Evolutionary conservation across 2,797 vertebrate species (phyloP).

Genomic region (Squalus acanthias): DNA sequence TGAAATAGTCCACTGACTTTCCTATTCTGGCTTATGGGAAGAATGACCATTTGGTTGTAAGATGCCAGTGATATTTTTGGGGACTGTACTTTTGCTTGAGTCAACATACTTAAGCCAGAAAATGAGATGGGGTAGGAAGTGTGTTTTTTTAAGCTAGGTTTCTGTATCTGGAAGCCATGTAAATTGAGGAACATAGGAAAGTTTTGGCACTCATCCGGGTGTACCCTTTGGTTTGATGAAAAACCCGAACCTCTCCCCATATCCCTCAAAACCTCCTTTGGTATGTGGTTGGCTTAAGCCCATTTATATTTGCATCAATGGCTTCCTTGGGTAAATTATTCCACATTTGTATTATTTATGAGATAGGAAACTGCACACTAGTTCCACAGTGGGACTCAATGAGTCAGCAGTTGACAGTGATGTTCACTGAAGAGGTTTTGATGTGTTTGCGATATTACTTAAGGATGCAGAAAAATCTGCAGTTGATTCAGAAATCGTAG

Average conservation of each 20-base stretch:
- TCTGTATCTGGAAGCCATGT: not conserved
- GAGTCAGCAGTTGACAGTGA: not conserved
- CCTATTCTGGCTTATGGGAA: not conserved
- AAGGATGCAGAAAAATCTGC: conserved; percentile 13
- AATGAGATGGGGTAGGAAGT: not conserved
- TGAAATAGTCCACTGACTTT: not conserved
- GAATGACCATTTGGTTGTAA: not conserved
- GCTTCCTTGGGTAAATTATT: not conserved
- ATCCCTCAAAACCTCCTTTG: not conserved
- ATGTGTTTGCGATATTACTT: not conserved
- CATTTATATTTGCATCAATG: not conserved
- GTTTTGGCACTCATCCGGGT: not conserved
- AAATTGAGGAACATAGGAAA: not conserved
- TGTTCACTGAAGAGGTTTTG: not conserved
- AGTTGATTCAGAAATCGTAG: not conserved
- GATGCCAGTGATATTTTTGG: not conserved
- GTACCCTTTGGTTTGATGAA: not conserved
- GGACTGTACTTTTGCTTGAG: not conserved
- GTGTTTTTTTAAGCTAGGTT: not conserved
- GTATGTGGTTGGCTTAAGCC: not conserved
- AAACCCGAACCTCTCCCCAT: not conserved
- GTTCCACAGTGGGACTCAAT: not conserved
- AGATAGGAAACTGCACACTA: not conserved
- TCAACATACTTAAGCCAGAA: not conserved
- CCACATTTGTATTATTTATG: not conserved